Base-by-base conservation (phyloP, 2,888 invertebrate genomes). In the Pyrrhia umbra region DNA sequence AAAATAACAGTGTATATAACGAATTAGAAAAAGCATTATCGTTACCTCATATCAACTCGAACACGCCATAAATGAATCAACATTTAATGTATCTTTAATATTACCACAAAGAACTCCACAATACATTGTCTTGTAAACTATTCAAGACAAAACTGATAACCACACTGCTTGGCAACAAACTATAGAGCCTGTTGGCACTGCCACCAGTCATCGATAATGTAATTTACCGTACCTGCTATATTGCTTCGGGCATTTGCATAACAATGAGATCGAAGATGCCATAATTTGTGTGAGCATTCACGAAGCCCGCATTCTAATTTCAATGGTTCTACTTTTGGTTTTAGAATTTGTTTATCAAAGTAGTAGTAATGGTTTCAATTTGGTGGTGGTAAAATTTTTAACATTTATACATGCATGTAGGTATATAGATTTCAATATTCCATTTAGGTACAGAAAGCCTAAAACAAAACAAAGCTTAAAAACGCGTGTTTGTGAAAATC, bases 251-350 rank as follows among this genome's bases (percentile, higher is more conserved):
- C 72, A 81, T 85, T 85, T 82, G 79, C 85, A 86, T 87, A 82
- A 84, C 81, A 86, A 83, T 68, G 68, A 83, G 73, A 81, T 82
- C 77, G 77, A 80, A 78, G 77, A 71, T 68, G 57, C 64, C 73
- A 70, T 83, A 82, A 85, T 83, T 85, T 83, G 81, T 80, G 77
- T 71, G 70, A 67, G 70, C 68, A 76, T 75, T 77, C 77, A 81
- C 74, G 78, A 65, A 78, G 71, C 57, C 37, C 45, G 62, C 52
- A 65, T 73, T 65, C 57, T 76, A 66, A 77, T 73, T 75, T 50
- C 46, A 76, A 73, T 69, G 39, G 64, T 65, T 70, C 47, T 50
- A 39, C n/a, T n/a, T 54, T 46, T 37, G 23, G 6, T n/a, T 43
- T 55, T 45, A 18, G 15, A 62, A 61, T 69, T 39, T 20, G 6